Evolutionary conservation across 2,797 vertebrate species (phyloP), one percentile per base, ranked within the genome.

Genomic region (Chrysocyon brachyurus): DNA sequence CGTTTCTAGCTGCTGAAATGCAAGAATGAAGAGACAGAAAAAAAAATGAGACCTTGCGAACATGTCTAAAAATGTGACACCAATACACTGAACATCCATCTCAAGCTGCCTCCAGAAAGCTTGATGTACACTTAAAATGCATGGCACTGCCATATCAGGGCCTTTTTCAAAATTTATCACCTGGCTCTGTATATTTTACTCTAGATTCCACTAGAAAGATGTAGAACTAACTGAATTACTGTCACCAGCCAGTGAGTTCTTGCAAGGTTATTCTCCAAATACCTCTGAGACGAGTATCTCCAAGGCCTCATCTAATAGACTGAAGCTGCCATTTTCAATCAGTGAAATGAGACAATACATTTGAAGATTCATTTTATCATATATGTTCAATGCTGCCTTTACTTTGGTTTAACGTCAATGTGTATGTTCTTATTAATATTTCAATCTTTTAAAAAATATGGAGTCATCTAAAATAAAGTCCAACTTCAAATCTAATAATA

Each of bases 1-100:
- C 72, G 86, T 98, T 98, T 86, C 96, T 92, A 97, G 82, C 56
- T 93, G 64, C 94, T 98, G 77, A 97, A 96, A 90, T 15, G 0
- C 83, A 96, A 97, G 94, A 97, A 92, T 59, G 87, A 72, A 97
- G 63, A 97, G 40, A 92, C 78, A 95, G 97, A 66, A 95, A 64
- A 61, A 70, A 75, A 17, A 93, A 97, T 49, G 66, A 98, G 24
- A 52, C 22, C 75, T 70, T 79, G 94, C 82, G 28, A 97, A 97
- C 64, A 15, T 22, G 49, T 94, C 59, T 86, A 83, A 72, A 97
- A 95, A 79, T 9, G 59, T 0, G 96, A 97, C 91, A 61, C 11
- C 12, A 75, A 63, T 40, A 40, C 15, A 31, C 40, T n/a, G 40
- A 94, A 87, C 79, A 77, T 89, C 75, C 57, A 78, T 59, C 78